These are phyloP conservation scores for Serilophus lunatus DNA, from an alignment of 2,113 vertebrate genomes.

Conservation along the genomic window DNA sequence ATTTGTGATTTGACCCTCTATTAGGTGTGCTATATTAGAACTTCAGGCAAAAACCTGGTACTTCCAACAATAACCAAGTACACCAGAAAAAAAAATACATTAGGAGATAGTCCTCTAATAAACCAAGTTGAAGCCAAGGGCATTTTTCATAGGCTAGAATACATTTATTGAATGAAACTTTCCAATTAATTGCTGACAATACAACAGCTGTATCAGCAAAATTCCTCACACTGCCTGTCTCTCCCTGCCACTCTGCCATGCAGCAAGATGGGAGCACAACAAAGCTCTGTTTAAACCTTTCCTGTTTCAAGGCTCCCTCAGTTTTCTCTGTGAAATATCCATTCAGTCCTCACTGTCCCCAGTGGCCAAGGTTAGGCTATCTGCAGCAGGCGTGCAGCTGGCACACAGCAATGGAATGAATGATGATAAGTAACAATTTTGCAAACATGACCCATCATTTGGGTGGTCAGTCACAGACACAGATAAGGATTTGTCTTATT, in stretches of 20 bases:
- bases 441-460: neutral
- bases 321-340: neutral
- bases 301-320: neutral
- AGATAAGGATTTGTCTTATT: neutral
- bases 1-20: neutral
- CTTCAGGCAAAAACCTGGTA: neutral
- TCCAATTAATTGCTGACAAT: neutral
- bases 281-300: neutral
- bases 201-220: neutral
- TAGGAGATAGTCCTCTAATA: neutral
- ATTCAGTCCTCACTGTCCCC: neutral
- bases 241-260: neutral
- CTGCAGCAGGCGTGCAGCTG: neutral
- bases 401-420: rapidly evolving
- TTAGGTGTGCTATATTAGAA: neutral
- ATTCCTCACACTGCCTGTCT: neutral
- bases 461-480: neutral
- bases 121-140: neutral
- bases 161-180: neutral
- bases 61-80: neutral
- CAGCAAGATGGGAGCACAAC: neutral
- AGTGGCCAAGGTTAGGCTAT: neutral
- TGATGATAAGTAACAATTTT: neutral
- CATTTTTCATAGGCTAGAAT: neutral
- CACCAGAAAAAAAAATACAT: neutral